Evolutionary conservation across 2,888 invertebrate genomes (phyloP).

Genomic region (Ichneumon xanthorius): DNA sequence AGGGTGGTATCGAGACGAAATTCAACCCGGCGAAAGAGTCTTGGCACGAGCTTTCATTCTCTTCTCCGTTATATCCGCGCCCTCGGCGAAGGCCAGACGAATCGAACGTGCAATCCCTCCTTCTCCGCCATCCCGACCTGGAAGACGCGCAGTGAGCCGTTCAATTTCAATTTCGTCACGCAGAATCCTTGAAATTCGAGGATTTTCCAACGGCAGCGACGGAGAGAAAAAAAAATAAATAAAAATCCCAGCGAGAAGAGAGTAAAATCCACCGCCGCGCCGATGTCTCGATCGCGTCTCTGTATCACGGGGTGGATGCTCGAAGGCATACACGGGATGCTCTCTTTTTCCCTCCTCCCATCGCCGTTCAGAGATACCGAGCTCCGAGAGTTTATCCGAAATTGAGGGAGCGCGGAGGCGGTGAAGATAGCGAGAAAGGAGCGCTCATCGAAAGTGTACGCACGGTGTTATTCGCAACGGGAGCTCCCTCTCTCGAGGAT

Average conservation of each 20-base stretch:
- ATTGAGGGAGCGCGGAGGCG: not conserved
- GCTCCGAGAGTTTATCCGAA: conserved; percentile 11
- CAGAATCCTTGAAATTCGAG: conserved; percentile 61
- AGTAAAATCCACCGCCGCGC: conserved; percentile 19
- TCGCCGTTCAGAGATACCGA: not conserved
- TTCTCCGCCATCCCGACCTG: conserved; percentile 7
- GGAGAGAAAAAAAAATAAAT: not conserved
- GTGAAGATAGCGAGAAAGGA: not conserved
- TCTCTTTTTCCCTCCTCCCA: not conserved
- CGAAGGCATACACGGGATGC: not conserved
- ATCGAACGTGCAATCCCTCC: conserved; percentile 42
- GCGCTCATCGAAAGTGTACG: not conserved
- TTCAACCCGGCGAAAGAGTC: conserved; percentile 3
- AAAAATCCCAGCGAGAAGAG: not conserved
- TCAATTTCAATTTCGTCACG: conserved; percentile 72
- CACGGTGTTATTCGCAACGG: not conserved
- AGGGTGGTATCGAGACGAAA: conserved; percentile 20
- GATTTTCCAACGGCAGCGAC: conserved; percentile 56
- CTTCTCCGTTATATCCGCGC: conserved; percentile 9
- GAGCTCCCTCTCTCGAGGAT: not conserved
- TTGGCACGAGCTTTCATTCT: conserved; percentile 8
- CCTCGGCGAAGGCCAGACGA: conserved; percentile 52
- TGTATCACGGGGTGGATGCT: conserved; percentile 14
- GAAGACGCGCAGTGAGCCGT: conserved; percentile 65
- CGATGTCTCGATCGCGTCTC: conserved; percentile 26